Percentiles rank a stretch among this genome's conserved stretches.
phyloP scores from a whole-genome alignment of 2,113 vertebrate genomes.

The Pachyramphus minor region DNA sequence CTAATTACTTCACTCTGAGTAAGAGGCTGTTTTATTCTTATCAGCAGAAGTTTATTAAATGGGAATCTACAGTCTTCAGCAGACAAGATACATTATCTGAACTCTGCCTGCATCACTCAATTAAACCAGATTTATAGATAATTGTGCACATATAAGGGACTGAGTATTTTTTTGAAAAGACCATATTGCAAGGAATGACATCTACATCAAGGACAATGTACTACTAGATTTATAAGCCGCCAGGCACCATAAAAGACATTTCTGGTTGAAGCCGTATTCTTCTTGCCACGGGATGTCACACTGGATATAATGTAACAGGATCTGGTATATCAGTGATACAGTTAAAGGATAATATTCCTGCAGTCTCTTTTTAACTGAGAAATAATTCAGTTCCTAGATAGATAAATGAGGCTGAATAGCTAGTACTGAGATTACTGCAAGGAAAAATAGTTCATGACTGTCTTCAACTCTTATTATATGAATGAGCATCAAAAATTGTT shows the following conservation, averaged over 20 bases:
- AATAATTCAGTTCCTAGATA: neutral
- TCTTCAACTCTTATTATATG: neutral
- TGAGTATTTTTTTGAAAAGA: neutral
- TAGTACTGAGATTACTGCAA: neutral
- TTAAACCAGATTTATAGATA: neutral
- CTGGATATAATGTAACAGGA: neutral
- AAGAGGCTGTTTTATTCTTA: neutral
- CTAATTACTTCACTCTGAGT: neutral
- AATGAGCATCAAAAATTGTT: neutral
- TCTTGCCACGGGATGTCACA: neutral
- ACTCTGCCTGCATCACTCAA: neutral
- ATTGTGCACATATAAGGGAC: neutral
- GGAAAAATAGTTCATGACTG: neutral
- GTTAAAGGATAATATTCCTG: neutral
- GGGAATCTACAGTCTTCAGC: neutral
- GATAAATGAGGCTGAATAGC: neutral
- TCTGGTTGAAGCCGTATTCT: neutral
- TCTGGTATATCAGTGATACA: neutral
- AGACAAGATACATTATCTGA: neutral
- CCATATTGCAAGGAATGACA: neutral
- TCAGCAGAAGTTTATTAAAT: conserved; percentile 2
- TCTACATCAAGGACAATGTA: neutral
- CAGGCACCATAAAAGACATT: neutral
- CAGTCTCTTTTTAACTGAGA: neutral
- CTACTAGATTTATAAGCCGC: neutral